A percentile compares a stretch with the other conserved stretches of the same genome.
phyloP scores from a whole-genome alignment of 2,797 vertebrate species.

The Netta rufina region DNA sequence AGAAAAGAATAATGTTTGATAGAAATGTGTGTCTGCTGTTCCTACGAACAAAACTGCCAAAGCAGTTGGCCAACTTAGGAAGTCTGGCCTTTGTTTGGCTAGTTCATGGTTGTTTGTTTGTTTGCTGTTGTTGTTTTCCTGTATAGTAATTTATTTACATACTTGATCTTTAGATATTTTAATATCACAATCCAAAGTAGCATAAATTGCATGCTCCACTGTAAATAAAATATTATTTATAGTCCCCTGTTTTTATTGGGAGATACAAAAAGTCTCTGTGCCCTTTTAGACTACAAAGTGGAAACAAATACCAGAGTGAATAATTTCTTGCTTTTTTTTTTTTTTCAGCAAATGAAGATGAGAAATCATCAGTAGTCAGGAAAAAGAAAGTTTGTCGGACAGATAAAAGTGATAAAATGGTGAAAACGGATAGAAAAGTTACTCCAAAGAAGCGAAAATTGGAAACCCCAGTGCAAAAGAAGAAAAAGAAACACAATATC shows the following conservation, averaged over 20 bases:
- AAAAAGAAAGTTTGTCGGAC: not conserved
- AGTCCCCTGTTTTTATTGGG: not conserved
- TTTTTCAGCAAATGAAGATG: conserved; percentile 68
- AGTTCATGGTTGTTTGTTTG: not conserved
- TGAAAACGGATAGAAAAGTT: conserved; percentile 8
- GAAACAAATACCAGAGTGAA: not conserved
- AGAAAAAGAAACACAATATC: conserved; percentile 68
- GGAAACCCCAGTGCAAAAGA: conserved; percentile 39
- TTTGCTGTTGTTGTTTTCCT: not conserved
- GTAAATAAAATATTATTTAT: not conserved
- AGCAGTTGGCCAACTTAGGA: not conserved
- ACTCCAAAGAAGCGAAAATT: conserved; percentile 53
- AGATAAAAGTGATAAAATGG: not conserved
- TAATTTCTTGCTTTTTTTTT: not conserved
- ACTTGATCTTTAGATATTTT: not conserved
- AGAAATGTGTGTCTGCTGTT: not conserved
- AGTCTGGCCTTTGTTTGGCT: not conserved
- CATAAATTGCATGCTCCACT: not conserved
- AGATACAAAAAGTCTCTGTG: not conserved
- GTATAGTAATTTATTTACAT: not conserved
- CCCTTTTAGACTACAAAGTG: not conserved
- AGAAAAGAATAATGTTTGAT: not conserved
- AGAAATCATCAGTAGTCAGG: not conserved
- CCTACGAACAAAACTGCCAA: not conserved
- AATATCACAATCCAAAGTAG: not conserved